Conservation (phyloP, 1,140 invertebrate species). For the Lepeophtheirus salmonis region DNA sequence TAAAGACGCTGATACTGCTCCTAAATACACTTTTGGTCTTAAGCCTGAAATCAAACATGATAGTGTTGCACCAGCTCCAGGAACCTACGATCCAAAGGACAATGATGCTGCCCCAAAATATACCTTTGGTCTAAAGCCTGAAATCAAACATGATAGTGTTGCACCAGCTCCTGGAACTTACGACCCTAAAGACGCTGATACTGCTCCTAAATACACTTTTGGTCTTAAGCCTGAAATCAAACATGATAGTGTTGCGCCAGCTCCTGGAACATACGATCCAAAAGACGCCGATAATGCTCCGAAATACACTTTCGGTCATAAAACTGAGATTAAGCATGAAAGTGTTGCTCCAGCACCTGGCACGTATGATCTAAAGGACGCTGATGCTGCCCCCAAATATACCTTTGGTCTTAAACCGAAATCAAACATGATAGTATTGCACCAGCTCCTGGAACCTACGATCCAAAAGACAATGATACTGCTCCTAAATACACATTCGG, state of each 20-base stretch:
- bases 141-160: constrained; percentile 7
- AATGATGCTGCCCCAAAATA: constrained; percentile 1
- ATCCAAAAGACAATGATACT: constrained; percentile 12
- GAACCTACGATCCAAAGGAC: constrained; percentile 11
- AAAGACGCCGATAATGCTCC: constrained; percentile 8
- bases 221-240: constrained; percentile 13
- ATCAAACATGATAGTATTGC: background rate
- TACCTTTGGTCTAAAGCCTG: constrained; percentile 15
- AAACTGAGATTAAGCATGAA: constrained; percentile 10
- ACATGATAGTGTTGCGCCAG: constrained; percentile 1
- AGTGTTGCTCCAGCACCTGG: constrained; percentile 10
- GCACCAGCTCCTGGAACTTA: constrained; percentile 18
- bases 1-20: background rate
- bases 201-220: constrained; percentile 6
- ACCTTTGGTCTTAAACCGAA: constrained; percentile 18
- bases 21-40: constrained; percentile 12
- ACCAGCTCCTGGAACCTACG: constrained; percentile 13
- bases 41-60: constrained; percentile 6
- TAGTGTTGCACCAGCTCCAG: constrained; percentile 5
- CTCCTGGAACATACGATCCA: constrained; percentile 17
- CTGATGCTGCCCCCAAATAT: constrained; percentile 11
- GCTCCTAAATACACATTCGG: constrained; percentile 14
- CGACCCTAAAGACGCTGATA: constrained; percentile 7
- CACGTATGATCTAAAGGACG: constrained; percentile 8
- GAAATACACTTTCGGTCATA: constrained; percentile 4